Conservation (phyloP, 2,888 invertebrate species). For the Herminia tarsipennalis region DNA sequence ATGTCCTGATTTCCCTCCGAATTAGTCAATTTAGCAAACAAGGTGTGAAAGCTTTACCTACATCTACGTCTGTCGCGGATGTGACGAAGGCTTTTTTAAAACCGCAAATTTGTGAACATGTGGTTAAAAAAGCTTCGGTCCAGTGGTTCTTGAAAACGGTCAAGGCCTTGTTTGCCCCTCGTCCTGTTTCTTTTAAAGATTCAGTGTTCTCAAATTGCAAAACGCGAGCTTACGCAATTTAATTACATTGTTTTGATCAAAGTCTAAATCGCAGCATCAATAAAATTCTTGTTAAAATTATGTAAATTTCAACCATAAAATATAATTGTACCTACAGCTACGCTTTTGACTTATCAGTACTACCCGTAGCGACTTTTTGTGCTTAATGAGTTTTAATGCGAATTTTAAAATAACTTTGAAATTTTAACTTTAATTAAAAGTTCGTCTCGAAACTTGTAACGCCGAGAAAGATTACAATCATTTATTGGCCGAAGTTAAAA, state of each 20-base stretch:
- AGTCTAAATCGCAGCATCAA: neutral
- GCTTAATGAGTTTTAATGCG: slow-evolving; percentile 17
- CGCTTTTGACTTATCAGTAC: neutral
- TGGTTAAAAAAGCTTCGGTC: neutral
- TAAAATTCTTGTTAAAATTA: neutral
- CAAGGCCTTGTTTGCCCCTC: neutral
- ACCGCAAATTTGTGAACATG: slow-evolving; percentile 4
- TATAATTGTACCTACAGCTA: neutral
- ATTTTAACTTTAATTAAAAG: slow-evolving; percentile 41
- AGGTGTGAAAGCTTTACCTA: slow-evolving; percentile 26
- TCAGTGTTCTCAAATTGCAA: neutral
- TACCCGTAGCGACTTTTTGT: neutral
- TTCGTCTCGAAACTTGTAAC: slow-evolving; percentile 24
- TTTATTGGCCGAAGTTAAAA: slow-evolving; percentile 43
- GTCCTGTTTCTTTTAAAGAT: neutral
- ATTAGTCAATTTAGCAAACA: slow-evolving; percentile 21
- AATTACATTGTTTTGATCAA: neutral
- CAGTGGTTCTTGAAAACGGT: neutral
- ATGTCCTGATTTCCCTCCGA: slow-evolving; percentile 27
- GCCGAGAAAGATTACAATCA: slow-evolving; percentile 44
- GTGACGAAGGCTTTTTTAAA: slow-evolving; percentile 18
- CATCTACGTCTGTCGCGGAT: slow-evolving; percentile 18
- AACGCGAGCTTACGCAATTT: neutral
- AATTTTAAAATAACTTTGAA: slow-evolving; percentile 18
- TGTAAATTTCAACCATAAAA: neutral